Evolutionary conservation across 2,113 vertebrate species (phyloP).

Genomic region (Spea bombifrons): DNA sequence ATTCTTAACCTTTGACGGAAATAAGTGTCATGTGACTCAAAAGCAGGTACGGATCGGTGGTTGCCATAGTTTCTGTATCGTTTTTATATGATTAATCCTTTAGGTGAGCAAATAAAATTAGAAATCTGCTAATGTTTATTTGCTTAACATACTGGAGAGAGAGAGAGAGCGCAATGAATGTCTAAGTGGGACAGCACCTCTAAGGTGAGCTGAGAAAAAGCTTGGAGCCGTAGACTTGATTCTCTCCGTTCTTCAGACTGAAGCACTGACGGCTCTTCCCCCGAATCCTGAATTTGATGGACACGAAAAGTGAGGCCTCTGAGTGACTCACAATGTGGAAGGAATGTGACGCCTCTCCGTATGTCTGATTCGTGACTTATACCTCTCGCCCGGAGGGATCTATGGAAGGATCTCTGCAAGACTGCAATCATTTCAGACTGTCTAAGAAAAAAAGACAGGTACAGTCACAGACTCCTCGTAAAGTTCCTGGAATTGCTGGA

Average conservation of each 20-base stretch:
- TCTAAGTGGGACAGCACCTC: too few species aligned
- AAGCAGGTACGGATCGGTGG: too few species aligned
- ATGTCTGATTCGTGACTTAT: conserved; percentile 37
- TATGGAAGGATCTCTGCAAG: conserved; percentile 21
- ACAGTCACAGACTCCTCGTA: not conserved
- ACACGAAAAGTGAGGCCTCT: conserved; percentile 16
- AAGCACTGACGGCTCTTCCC: not conserved
- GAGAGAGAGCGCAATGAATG: too few species aligned
- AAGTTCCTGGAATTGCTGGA: not conserved
- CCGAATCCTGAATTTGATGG: conserved; percentile 25
- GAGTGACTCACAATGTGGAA: conserved; percentile 24
- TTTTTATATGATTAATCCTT: too few species aligned
- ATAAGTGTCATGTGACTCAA: too few species aligned
- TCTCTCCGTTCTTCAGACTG: not conserved
- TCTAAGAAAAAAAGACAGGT: conserved; percentile 1
- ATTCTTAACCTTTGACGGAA: too few species aligned
- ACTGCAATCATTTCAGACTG: conserved; percentile 12
- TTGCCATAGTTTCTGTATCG: too few species aligned
- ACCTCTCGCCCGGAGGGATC: conserved; percentile 26
- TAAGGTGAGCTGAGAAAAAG: too few species aligned
- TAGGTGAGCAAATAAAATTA: too few species aligned
- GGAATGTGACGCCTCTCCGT: conserved; percentile 41
- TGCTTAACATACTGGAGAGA: too few species aligned
- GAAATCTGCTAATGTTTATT: too few species aligned
- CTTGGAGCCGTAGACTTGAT: not conserved